Base-by-base conservation (phyloP, 2,888 invertebrate genomes). In the Pelosia muscerda region DNA sequence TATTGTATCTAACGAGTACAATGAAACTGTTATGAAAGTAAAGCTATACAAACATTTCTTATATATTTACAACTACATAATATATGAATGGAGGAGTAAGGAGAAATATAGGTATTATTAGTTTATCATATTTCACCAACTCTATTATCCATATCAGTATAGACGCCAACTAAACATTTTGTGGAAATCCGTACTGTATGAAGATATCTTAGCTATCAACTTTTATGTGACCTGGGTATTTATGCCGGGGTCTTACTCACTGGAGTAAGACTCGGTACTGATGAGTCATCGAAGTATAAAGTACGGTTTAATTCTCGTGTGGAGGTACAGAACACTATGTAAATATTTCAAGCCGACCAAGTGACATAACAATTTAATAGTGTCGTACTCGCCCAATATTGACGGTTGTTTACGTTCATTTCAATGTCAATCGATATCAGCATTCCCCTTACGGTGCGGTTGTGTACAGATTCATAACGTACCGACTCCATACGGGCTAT, bases 341-440 rank as follows among this genome's bases (percentile, higher is more conserved):
- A 55, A 55, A 55, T 55, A 55, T 55, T 15, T 13, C 9, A 31
- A 28, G 8, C 19, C 26, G 19, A 57, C 28, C 28, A n/a, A 57
- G 57, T 57, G 31, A 57, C 28, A 57, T 57, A 19, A 28, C 28
- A 57, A 57, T 57, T 28, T 57, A 57, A 57, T 57, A 49, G 57
- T 57, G 28, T 57, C 26, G 10, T n/a, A 10, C 19, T 57, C 31
- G 28, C n/a, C 19, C 19, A 57, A 57, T 57, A 57, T 57, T 57
- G 28, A 31, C 57, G 9, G n/a, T 9, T 31, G 28, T 28, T 28
- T 28, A 57, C 28, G 10, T 28, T 28, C 57, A 31, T 57, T 57
- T 57, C 57, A 26, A 26, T 57, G 28, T 57, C 57, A 31, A 25
- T 55, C n/a, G n/a, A 49, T 49, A 49, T 49, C 9, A n/a, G n/a